Evolutionary conservation across 2,888 invertebrate species (phyloP).

Genomic region (Mythimna ferrago): DNA sequence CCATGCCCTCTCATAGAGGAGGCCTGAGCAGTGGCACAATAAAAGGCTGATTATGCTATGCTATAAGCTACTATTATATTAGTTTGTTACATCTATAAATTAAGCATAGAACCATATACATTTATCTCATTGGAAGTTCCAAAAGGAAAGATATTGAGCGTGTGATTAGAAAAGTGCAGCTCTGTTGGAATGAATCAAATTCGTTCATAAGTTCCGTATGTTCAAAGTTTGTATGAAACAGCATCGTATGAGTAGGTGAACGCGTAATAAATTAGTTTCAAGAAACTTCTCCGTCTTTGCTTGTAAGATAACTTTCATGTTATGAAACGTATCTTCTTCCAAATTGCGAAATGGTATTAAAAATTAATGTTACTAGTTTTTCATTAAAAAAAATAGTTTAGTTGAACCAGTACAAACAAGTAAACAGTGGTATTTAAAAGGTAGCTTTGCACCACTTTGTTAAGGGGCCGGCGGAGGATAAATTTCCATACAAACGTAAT

Average conservation of each 20-base stretch:
- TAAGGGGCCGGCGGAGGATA: no score
- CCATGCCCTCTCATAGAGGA: no score
- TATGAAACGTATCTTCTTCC: neutral
- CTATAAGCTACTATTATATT: no score
- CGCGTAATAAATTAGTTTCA: constrained; percentile 12
- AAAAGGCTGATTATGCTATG: no score
- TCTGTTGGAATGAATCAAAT: neutral
- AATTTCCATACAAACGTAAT: no score
- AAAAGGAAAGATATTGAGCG: neutral
- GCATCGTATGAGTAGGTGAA: constrained; percentile 8
- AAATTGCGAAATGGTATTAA: neutral
- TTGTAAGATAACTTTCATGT: neutral
- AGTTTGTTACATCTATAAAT: no score
- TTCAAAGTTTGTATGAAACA: constrained; percentile 6
- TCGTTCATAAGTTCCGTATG: constrained; percentile 3
- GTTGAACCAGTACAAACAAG: neutral
- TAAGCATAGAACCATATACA: no score
- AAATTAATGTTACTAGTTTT: neutral
- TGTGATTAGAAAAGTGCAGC: constrained; percentile 8
- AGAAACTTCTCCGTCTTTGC: constrained; percentile 12
- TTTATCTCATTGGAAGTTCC: no score
- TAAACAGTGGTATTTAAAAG: neutral
- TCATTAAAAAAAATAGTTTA: neutral
- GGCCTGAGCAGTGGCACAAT: no score
- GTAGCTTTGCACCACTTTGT: no score